Conservation (phyloP, 92 coral and sea anemone species). For the Ricordea florida region DNA sequence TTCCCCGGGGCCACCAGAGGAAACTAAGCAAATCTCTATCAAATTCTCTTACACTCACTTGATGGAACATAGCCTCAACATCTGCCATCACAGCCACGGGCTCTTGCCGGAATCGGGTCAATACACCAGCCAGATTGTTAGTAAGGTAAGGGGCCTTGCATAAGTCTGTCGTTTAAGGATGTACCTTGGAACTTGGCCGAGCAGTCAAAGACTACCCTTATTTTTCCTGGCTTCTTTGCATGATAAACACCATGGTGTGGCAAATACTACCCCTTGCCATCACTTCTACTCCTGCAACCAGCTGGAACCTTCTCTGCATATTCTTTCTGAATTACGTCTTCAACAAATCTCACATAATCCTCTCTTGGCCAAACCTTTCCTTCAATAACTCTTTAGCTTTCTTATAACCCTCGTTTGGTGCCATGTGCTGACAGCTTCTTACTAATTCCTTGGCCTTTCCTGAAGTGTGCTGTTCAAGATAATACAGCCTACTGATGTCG, state of each 20-base stretch:
- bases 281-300: no score
- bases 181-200: constrained; percentile 34
- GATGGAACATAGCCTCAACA: constrained; percentile 46
- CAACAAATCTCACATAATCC: no score
- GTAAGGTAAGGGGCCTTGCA: constrained; percentile 66
- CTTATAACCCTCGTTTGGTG: no score
- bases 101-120: constrained; percentile 32
- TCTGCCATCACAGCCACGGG: constrained; percentile 42
- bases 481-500: no score
- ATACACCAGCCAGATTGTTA: constrained; percentile 51
- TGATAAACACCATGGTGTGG: constrained; percentile 48
- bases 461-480: no score
- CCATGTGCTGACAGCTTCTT: no score
- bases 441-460: no score
- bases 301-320: constrained; percentile 46
- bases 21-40: no score
- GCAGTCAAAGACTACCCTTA: constrained; percentile 61
- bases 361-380: no score
- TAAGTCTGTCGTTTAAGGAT: constrained; percentile 34
- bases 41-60: constrained; percentile 54
- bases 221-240: constrained; percentile 46
- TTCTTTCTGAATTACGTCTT: constrained; percentile 41
- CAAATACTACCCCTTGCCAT: constrained; percentile 1
- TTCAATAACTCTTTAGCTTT: no score
- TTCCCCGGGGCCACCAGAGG: no score